Percentiles rank a stretch among this genome's conserved stretches.
phyloP scores from a whole-genome alignment of 2,888 invertebrate species.

The Gasteruption jaculator region DNA sequence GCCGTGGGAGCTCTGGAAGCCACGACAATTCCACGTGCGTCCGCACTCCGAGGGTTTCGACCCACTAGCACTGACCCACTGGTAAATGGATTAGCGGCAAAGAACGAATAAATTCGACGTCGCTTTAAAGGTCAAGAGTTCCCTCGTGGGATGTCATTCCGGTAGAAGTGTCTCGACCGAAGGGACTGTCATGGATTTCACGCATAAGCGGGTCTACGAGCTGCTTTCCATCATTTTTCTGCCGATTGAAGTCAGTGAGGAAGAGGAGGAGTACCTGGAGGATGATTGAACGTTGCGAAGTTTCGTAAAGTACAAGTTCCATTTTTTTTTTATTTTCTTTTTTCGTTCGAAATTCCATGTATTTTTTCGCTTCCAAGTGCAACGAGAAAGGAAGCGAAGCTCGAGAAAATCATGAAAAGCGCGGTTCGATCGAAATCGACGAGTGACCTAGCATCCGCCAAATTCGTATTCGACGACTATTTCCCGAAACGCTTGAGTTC shows the following conservation, averaged over 20 bases:
- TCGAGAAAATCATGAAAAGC: too few species aligned
- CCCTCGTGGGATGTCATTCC: slow-evolving; percentile 29
- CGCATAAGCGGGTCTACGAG: slow-evolving; percentile 38
- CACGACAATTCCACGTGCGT: slow-evolving; percentile 28
- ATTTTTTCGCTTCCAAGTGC: too few species aligned
- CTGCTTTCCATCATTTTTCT: slow-evolving; percentile 38
- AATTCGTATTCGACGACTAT: too few species aligned
- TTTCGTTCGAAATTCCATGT: too few species aligned
- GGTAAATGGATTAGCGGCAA: slow-evolving; percentile 37
- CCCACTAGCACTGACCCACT: slow-evolving; percentile 25
- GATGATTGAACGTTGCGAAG: too few species aligned
- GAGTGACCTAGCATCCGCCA: too few species aligned
- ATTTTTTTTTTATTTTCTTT: too few species aligned
- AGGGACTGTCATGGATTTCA: slow-evolving; percentile 42
- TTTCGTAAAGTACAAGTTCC: too few species aligned
- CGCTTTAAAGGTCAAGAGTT: slow-evolving; percentile 41
- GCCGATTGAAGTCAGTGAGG: slow-evolving; percentile 21
- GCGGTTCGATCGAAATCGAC: too few species aligned
- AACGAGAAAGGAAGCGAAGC: too few species aligned
- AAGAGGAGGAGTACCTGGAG: neutral
- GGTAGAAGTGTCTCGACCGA: slow-evolving; percentile 22
- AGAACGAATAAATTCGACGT: slow-evolving; percentile 12
- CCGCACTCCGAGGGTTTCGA: slow-evolving; percentile 39
- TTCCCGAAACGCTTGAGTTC: too few species aligned
- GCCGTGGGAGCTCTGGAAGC: too few species aligned